These are phyloP conservation scores for Drosophila lacteicornis DNA, from an alignment of 1,140 invertebrate species.

Conservation along the genomic window DNA sequence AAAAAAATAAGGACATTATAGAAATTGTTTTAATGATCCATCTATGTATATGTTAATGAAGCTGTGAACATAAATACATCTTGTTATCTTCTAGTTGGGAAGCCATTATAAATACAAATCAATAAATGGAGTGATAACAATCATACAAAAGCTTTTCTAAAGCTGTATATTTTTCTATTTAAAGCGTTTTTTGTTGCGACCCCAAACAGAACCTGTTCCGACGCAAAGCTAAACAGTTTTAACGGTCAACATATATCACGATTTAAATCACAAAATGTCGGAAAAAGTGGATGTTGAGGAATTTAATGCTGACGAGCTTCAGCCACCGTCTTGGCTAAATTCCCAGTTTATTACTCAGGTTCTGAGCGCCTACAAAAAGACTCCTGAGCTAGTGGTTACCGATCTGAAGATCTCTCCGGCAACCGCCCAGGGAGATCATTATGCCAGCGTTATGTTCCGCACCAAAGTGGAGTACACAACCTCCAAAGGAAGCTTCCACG, in stretches of 20 bases:
- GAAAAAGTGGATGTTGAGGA: conserved; percentile 1
- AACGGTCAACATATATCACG: too few relatives aligned
- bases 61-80: too few relatives aligned
- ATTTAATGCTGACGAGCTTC: conserved; percentile 66
- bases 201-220: neutral
- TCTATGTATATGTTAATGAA: too few relatives aligned
- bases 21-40: too few relatives aligned
- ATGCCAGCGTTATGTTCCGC: conserved; percentile 22
- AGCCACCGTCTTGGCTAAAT: conserved; percentile 55
- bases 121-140: too few relatives aligned
- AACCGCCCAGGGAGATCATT: conserved; percentile 64
- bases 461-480: conserved; percentile 24
- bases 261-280: conserved; percentile 18
- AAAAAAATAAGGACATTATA: too few relatives aligned
- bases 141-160: too few relatives aligned
- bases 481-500: neutral
- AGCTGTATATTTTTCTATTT: too few relatives aligned
- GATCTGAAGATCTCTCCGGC: conserved; percentile 51
- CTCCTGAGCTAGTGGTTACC: conserved; percentile 22
- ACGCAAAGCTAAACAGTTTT: neutral
- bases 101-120: too few relatives aligned
- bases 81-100: too few relatives aligned
- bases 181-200: too few relatives aligned
- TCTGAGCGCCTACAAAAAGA: conserved; percentile 33
- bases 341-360: conserved; percentile 44